These are phyloP conservation scores for Drosophila nigrodunni DNA, from an alignment of 1,140 invertebrate genomes.

Conservation along the genomic window DNA sequence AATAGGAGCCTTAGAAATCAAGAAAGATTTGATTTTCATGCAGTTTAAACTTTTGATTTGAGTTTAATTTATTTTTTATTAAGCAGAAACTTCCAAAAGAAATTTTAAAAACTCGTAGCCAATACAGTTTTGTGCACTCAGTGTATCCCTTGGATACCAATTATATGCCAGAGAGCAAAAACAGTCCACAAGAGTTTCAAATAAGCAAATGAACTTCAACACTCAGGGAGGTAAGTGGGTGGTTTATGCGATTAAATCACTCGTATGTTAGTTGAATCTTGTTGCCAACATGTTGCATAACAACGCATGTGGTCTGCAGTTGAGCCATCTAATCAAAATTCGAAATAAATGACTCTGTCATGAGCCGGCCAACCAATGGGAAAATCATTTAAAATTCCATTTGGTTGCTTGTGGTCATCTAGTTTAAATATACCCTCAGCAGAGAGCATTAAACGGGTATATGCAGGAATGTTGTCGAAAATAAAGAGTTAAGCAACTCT, in stretches of 20 bases:
- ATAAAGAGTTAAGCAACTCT: neutral
- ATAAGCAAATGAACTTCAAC: conserved; percentile 19
- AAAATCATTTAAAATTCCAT: conserved; percentile 52
- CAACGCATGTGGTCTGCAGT: conserved; percentile 33
- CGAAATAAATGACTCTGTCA: conserved; percentile 41
- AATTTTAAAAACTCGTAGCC: too few species aligned
- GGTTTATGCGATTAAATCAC: conserved; percentile 54
- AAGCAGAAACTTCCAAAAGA: too few species aligned
- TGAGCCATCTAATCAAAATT: conserved; percentile 53
- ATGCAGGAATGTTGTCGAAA: neutral
- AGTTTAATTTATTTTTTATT: too few species aligned
- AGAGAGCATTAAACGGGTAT: neutral
- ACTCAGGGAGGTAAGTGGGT: neutral
- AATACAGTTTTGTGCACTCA: too few species aligned
- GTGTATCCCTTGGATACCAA: too few species aligned
- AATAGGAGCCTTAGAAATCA: too few species aligned
- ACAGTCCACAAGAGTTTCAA: conserved; percentile 31
- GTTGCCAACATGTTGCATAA: conserved; percentile 38
- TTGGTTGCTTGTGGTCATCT: conserved; percentile 37
- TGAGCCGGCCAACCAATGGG: conserved; percentile 6
- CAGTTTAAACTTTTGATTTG: too few species aligned
- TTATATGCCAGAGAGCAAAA: neutral
- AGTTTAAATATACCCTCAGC: conserved; percentile 14
- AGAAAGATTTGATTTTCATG: too few species aligned
- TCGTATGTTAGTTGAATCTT: conserved; percentile 45